phyloP scores from a whole-genome alignment of 2,888 invertebrate species.

The Gastracanthus pulcherrimus region DNA sequence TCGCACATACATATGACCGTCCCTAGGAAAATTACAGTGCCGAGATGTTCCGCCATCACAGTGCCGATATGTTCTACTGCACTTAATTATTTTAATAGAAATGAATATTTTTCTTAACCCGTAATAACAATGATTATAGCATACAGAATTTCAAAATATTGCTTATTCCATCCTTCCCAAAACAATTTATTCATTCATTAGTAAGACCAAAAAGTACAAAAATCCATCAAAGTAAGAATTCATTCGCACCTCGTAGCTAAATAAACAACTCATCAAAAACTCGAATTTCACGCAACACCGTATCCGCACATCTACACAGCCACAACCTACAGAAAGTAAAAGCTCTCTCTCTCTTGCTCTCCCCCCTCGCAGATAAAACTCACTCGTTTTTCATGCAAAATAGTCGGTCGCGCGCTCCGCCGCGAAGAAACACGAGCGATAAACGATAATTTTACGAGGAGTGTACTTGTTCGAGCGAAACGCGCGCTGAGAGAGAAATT shows the following conservation, averaged over 20 bases:
- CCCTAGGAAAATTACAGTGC: too few species aligned
- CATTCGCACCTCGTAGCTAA: background rate
- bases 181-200: too few species aligned
- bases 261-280: constrained; percentile 19
- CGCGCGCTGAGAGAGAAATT: constrained; percentile 19
- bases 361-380: constrained; percentile 13
- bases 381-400: constrained; percentile 50
- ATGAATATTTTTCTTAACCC: too few species aligned
- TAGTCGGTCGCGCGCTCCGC: constrained; percentile 16
- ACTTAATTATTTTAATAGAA: background rate
- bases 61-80: background rate
- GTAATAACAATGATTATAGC: too few species aligned
- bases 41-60: too few species aligned
- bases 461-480: constrained; percentile 40
- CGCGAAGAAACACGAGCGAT: constrained; percentile 54
- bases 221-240: background rate
- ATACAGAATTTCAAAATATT: too few species aligned
- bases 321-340: constrained; percentile 41
- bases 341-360: constrained; percentile 21
- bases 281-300: background rate
- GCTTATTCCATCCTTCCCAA: too few species aligned
- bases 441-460: constrained; percentile 56
- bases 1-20: too few species aligned
- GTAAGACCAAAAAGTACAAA: too few species aligned
- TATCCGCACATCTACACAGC: background rate